Conservation (phyloP, 1,140 invertebrate genomes). For the Lepidurus packardi region DNA sequence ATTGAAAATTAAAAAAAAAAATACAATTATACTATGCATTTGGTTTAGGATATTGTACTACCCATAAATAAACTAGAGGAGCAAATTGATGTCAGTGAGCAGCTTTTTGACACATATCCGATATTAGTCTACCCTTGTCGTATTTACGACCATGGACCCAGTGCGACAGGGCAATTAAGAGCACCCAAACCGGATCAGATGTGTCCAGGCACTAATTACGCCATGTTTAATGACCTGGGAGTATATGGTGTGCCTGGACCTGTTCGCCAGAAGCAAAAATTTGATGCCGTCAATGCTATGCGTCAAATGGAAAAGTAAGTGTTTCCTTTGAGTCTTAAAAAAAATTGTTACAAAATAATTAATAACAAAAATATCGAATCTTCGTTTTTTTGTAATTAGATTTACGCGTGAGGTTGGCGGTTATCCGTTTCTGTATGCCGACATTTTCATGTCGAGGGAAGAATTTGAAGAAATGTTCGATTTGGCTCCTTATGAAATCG, state of each 20-base stretch:
- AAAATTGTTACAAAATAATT: conserved; percentile 12
- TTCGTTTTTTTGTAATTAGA: conserved; percentile 38
- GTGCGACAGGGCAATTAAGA: conserved; percentile 46
- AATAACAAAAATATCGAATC: conserved; percentile 27
- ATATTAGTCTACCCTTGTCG: conserved; percentile 53
- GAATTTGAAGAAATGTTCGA: conserved; percentile 58
- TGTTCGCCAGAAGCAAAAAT: conserved; percentile 48
- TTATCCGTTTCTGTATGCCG: conserved; percentile 59
- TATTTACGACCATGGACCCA: conserved; percentile 50
- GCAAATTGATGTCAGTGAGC: conserved; percentile 49
- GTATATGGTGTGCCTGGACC: conserved; percentile 54
- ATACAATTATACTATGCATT: conserved; percentile 39
- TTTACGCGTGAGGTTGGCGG: conserved; percentile 52
- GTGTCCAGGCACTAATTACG: conserved; percentile 49
- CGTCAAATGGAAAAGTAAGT: conserved; percentile 51
- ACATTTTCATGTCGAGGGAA: conserved; percentile 55
- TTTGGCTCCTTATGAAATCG: conserved; percentile 48
- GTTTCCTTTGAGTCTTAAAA: not conserved
- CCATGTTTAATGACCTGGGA: conserved; percentile 53
- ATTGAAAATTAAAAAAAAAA: conserved; percentile 11
- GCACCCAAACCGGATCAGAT: conserved; percentile 46
- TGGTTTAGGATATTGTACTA: conserved; percentile 55
- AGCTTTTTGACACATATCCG: conserved; percentile 52
- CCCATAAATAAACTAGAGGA: conserved; percentile 51
- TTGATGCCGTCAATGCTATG: conserved; percentile 51